A percentile compares a stretch with the other conserved stretches of the same genome.
These are phyloP conservation scores for Cromileptes altivelis DNA, from an alignment of 2,113 vertebrate species.

Conservation along the genomic window DNA sequence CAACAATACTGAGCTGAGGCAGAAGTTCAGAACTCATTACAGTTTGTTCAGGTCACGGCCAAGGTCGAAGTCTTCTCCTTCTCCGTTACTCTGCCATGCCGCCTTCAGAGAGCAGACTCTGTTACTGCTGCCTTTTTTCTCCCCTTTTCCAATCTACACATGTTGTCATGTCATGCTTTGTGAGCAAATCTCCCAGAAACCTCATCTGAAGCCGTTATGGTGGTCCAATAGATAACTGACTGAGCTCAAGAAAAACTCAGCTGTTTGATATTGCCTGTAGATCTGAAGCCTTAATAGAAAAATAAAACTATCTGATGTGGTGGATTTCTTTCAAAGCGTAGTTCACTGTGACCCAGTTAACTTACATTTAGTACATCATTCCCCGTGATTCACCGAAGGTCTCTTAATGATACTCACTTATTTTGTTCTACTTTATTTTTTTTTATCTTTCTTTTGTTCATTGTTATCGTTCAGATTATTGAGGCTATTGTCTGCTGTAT, in stretches of 20 bases:
- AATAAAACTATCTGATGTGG: neutral
- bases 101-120: conserved; percentile 1
- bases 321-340: neutral
- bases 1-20: conserved; percentile 65
- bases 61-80: conserved; percentile 53
- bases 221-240: neutral
- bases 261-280: neutral
- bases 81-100: neutral
- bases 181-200: conserved; percentile 8
- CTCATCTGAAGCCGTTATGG: neutral
- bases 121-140: neutral
- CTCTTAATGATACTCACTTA: neutral
- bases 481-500: neutral
- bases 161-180: conserved; percentile 20
- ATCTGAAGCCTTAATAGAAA: neutral
- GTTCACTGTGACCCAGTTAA: neutral
- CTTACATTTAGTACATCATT: neutral
- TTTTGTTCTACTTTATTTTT: neutral
- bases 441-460: too few relatives aligned
- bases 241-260: neutral
- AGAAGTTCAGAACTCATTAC: conserved; percentile 70
- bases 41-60: conserved; percentile 58
- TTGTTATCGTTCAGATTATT: neutral
- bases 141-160: neutral
- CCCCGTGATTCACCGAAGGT: neutral